Base-by-base conservation (phyloP, 1,140 invertebrate genomes). In the Hetaerina americana region DNA sequence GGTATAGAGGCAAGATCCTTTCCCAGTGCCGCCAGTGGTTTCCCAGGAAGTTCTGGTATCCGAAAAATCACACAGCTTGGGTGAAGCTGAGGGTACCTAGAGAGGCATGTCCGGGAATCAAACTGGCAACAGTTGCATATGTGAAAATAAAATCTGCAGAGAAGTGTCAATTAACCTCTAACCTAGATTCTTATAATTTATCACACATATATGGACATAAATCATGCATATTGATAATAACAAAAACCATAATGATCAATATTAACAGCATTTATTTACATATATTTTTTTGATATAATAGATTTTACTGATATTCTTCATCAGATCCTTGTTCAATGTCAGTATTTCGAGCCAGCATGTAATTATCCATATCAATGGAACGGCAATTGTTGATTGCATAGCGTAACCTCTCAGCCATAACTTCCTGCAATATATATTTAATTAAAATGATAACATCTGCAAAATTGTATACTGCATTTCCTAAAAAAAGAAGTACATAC, bases 321-420 rank as follows among this genome's bases (percentile, higher is more conserved):
- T 85, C 85, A 12, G 85, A 85, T 24, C 77, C 79, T 28, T 79
- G 76, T 15, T 81, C 82, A 40, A 81, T 78, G 72, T 88, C 87
- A 12, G 82, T 80, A 76, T 89, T 89, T 66, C 88, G 80, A 8
- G 86, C 85, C 68, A 90, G 79, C 87, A 89, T 90, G 77, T 90
- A 90, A 78, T 89, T 88, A 77, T 90, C 88, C 87, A 89, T 88
- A 78, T 90, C 88, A 68, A 90, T 90, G 5, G 86, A 87, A n/a
- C 86, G 83, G 75, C 88, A 90, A 77, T 89, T 87, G 77, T 87
- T 86, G 70, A 90, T 89, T 25, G 88, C 87, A 77, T 89, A 89
- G 22, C 87, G 81, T 8, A 90, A 79, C 70, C 84, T 81, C 76
- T 89, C 87, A 2, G 85, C 84, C 81, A 90, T 84, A 3, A 87